A percentile compares a stretch with the other conserved stretches of the same genome.
These are phyloP conservation scores for Lonchura striata DNA, from an alignment of 2,113 vertebrate species.

Conservation along the genomic window DNA sequence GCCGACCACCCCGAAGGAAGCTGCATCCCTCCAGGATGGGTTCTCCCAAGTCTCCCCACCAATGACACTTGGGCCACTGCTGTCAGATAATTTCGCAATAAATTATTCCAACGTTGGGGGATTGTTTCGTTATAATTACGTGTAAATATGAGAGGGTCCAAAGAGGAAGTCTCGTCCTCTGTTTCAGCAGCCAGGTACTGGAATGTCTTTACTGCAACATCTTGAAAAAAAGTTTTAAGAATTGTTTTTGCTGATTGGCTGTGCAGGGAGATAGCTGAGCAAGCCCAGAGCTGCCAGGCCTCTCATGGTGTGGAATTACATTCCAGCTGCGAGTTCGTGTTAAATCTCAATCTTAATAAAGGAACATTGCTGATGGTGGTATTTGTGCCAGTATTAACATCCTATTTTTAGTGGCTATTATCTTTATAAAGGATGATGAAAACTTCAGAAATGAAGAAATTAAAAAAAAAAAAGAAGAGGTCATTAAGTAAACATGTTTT, in stretches of 20 bases:
- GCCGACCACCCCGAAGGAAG: constrained; percentile 85
- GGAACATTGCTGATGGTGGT: neutral
- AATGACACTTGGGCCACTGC: constrained; percentile 86
- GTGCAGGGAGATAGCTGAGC: neutral
- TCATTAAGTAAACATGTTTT: constrained; percentile 4
- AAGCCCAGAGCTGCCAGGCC: neutral
- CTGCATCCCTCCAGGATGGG: constrained; percentile 85
- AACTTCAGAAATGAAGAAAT: neutral
- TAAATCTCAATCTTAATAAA: neutral
- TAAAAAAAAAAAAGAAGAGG: neutral
- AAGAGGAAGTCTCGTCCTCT: neutral
- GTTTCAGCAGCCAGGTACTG: neutral
- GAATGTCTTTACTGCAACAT: neutral
- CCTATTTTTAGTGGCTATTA: constrained; percentile 12
- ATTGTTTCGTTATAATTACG: accelerated
- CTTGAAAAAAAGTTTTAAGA: neutral
- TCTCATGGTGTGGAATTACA: neutral
- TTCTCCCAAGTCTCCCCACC: constrained; percentile 82
- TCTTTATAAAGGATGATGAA: constrained; percentile 10
- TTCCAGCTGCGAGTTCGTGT: accelerated
- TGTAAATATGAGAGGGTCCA: neutral
- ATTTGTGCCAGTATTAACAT: constrained; percentile 19
- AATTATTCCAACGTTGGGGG: neutral
- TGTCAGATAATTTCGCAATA: constrained; percentile 57
- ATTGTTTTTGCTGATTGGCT: neutral